Conservation (phyloP, 2,797 vertebrate genomes). For the Cyclura pinguis region DNA sequence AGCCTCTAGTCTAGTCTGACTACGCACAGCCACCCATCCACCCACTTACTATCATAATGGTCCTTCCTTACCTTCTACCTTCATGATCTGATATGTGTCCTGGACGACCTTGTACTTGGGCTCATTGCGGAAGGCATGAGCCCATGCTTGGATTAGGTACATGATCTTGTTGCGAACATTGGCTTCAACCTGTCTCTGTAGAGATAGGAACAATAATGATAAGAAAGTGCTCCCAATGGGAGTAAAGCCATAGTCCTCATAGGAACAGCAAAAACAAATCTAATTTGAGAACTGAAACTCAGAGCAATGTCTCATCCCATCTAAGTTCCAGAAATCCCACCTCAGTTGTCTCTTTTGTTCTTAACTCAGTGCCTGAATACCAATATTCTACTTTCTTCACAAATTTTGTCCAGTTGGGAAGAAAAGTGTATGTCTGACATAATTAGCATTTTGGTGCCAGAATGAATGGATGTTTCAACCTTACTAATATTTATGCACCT, state of each 20-base stretch:
- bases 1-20: neutral
- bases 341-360: neutral
- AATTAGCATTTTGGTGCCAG: neutral
- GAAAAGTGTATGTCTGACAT: neutral
- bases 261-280: neutral
- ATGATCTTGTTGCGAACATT: slow-evolving; percentile 96
- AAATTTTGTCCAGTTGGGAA: neutral
- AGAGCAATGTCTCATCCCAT: neutral
- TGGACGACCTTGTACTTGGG: slow-evolving; percentile 99
- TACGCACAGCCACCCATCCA: neutral
- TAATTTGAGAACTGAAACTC: neutral
- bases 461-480: neutral
- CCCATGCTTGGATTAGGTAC: slow-evolving; percentile 97
- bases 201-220: slow-evolving; percentile 28
- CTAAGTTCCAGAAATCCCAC: neutral
- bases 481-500: neutral
- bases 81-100: slow-evolving; percentile 99
- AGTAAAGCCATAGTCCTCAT: accelerated
- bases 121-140: slow-evolving; percentile 97
- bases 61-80: slow-evolving; percentile 92
- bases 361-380: neutral
- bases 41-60: too few relatives aligned
- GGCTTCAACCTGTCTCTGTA: slow-evolving; percentile 91
- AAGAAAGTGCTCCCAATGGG: neutral
- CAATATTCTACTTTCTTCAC: neutral